A percentile compares a stretch with the other conserved stretches of the same genome.
Conservation (phyloP, 53 echinoderm and acorn worm species). For the Pentamera pediparva region DNA sequence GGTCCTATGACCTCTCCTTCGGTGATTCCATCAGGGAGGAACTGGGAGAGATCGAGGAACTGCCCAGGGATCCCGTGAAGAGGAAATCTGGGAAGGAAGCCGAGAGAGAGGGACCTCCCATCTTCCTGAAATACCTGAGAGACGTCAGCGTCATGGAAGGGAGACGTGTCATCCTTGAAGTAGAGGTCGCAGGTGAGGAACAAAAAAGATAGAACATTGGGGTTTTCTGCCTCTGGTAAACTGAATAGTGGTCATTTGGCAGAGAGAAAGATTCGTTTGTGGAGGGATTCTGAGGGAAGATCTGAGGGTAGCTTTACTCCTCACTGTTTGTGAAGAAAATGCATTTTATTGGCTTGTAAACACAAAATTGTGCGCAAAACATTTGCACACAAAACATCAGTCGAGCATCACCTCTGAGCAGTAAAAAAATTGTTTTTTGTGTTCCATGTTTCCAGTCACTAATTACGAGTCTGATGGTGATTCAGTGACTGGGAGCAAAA, state of each 20-base stretch:
- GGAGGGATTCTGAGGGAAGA: too few species aligned
- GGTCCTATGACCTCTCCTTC: conserved; percentile 24
- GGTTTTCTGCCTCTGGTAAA: background rate
- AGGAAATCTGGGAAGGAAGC: conserved; percentile 49
- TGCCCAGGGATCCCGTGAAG: conserved; percentile 33
- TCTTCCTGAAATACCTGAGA: conserved; percentile 50
- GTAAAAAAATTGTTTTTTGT: too few species aligned
- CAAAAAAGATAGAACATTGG: background rate
- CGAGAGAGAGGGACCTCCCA: conserved; percentile 71
- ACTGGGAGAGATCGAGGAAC: conserved; percentile 40
- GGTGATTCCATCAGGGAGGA: conserved; percentile 18
- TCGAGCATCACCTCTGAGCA: too few species aligned
- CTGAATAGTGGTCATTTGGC: too few species aligned
- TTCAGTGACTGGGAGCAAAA: background rate
- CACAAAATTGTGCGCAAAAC: too few species aligned
- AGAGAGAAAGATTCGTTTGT: too few species aligned
- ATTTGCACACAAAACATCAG: too few species aligned
- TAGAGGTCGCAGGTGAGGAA: conserved; percentile 67
- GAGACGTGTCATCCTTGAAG: conserved; percentile 73
- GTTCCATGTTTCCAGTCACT: too few species aligned
- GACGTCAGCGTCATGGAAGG: conserved; percentile 86
- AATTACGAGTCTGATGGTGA: too few species aligned
- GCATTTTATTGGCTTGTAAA: too few species aligned
- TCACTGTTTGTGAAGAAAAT: too few species aligned
- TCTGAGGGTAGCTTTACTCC: too few species aligned